A percentile compares a stretch with the other conserved stretches of the same genome.
phyloP scores from a whole-genome alignment of 1,140 invertebrate genomes.

The Drosophila santomea region DNA sequence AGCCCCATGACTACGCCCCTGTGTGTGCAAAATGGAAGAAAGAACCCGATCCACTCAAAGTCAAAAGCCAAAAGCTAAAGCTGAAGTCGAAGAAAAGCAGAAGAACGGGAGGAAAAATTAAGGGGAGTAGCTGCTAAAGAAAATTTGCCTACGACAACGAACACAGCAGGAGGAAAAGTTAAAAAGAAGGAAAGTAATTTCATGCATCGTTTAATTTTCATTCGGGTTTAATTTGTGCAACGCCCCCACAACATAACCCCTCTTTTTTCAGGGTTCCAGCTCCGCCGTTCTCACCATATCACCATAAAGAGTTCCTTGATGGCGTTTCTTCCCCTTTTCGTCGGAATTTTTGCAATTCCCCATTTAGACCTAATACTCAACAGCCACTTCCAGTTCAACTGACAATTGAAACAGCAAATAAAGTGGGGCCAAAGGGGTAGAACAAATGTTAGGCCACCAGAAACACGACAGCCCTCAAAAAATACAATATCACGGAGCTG shows the following conservation, averaged over 20 bases:
- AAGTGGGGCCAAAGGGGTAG: constrained; percentile 53
- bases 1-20: background rate
- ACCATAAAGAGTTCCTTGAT: constrained; percentile 58
- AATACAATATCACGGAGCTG: constrained; percentile 19
- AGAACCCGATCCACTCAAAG: constrained; percentile 21
- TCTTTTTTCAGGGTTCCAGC: background rate
- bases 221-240: constrained; percentile 84
- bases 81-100: constrained; percentile 45
- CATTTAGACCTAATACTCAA: constrained; percentile 81
- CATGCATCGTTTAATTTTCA: constrained; percentile 84
- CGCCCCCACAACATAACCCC: constrained; percentile 28
- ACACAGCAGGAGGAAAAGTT: constrained; percentile 15
- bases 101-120: background rate
- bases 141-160: constrained; percentile 46
- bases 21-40: constrained; percentile 14
- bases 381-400: constrained; percentile 72
- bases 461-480: constrained; percentile 13
- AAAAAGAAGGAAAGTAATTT: constrained; percentile 81
- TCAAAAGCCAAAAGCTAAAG: constrained; percentile 51
- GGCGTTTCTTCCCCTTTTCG: constrained; percentile 39
- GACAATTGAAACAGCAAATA: constrained; percentile 78
- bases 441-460: constrained; percentile 40
- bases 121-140: constrained; percentile 20
- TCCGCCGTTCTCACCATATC: constrained; percentile 61
- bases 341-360: constrained; percentile 69